Conservation (phyloP, 2,888 invertebrate species). For the Andrena fulva region DNA sequence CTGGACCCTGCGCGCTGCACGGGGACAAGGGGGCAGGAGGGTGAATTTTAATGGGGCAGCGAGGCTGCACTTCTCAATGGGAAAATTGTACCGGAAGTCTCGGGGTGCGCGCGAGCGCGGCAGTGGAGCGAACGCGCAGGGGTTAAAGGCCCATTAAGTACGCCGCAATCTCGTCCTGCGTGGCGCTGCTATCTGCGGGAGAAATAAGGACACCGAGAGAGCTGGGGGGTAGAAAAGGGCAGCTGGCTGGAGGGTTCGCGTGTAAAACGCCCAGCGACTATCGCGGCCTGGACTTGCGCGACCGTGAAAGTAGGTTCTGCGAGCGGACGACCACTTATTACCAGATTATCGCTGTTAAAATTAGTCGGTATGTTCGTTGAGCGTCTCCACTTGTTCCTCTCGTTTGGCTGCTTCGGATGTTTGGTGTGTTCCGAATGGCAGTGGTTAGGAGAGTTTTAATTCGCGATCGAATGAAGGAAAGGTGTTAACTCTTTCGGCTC, state of each 20-base stretch:
- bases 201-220: constrained; percentile 30
- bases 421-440: no score
- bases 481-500: no score
- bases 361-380: no score
- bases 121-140: constrained; percentile 65
- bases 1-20: constrained; percentile 14
- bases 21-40: not conserved
- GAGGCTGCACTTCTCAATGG: constrained; percentile 68
- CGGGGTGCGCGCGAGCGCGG: constrained; percentile 53
- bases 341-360: constrained; percentile 1
- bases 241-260: constrained; percentile 1
- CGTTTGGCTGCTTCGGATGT: no score
- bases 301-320: constrained; percentile 27
- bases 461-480: no score
- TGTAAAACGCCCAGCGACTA: constrained; percentile 28
- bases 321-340: not conserved
- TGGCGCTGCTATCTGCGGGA: constrained; percentile 49
- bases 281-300: constrained; percentile 26
- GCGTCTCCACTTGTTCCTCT: no score
- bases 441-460: no score
- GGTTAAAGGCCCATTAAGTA: constrained; percentile 81
- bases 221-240: constrained; percentile 9
- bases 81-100: constrained; percentile 81
- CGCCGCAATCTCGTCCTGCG: constrained; percentile 71
- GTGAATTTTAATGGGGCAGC: constrained; percentile 68